Conservation (phyloP, 1,140 invertebrate genomes). For the Lordiphosa stackelbergi region DNA sequence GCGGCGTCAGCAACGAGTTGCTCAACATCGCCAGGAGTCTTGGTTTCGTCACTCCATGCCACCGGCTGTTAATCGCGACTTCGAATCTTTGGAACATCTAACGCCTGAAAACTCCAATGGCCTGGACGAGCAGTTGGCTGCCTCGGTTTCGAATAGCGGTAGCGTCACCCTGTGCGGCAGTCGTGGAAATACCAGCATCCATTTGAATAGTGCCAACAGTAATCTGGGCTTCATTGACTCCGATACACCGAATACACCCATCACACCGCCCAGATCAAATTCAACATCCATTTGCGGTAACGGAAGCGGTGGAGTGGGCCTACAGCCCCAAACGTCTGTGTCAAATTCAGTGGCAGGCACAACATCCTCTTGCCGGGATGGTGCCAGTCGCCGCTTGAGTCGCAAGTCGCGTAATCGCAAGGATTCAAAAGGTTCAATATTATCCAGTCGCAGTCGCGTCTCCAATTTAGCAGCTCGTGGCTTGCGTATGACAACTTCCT, state of each 20-base stretch:
- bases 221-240: slow-evolving; percentile 73
- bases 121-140: slow-evolving; percentile 63
- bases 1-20: slow-evolving; percentile 51
- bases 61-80: slow-evolving; percentile 63
- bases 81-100: slow-evolving; percentile 65
- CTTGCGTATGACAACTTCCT: slow-evolving; percentile 63
- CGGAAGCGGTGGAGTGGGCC: not conserved
- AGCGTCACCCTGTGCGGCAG: slow-evolving; percentile 33
- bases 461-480: slow-evolving; percentile 49
- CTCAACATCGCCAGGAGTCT: slow-evolving; percentile 62
- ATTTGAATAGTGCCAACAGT: slow-evolving; percentile 71
- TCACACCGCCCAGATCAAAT: slow-evolving; percentile 32
- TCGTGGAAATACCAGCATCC: slow-evolving; percentile 47
- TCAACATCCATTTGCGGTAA: slow-evolving; percentile 30
- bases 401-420: slow-evolving; percentile 53
- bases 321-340: slow-evolving; percentile 36
- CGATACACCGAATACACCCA: slow-evolving; percentile 65
- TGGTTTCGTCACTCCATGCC: slow-evolving; percentile 74
- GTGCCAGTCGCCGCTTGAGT: slow-evolving; percentile 7
- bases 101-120: slow-evolving; percentile 47
- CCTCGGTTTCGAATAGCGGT: slow-evolving; percentile 43
- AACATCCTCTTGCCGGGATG: slow-evolving; percentile 40
- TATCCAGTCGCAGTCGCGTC: slow-evolving; percentile 50
- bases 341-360: slow-evolving; percentile 50
- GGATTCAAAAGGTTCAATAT: slow-evolving; percentile 57